A percentile compares a stretch with the other conserved stretches of the same genome.
These are phyloP conservation scores for Bolinopsis microptera DNA, from an alignment of 37 sponge, comb jelly and placozoan species.

Conservation along the genomic window DNA sequence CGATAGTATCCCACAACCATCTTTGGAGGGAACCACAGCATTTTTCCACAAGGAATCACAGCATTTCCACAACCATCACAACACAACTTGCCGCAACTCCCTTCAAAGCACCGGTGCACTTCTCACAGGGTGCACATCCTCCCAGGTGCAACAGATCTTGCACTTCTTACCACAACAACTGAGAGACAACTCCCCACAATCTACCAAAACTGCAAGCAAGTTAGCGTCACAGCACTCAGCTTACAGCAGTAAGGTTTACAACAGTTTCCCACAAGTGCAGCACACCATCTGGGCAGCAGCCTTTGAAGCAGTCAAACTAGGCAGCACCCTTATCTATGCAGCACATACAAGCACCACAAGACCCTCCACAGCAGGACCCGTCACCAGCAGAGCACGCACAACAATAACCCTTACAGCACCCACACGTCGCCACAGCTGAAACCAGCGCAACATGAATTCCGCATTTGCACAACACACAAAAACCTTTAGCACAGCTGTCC, in stretches of 20 bases:
- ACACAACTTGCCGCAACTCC: not conserved
- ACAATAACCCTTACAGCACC: constrained; percentile 26
- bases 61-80: no score
- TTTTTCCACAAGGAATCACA: not conserved
- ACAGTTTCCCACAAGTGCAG: constrained; percentile 21
- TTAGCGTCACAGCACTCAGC: constrained; percentile 1
- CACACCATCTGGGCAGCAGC: constrained; percentile 29
- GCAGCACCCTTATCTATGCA: not conserved
- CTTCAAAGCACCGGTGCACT: not conserved
- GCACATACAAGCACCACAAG: constrained; percentile 41
- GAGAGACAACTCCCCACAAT: not conserved
- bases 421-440: constrained; percentile 6
- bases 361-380: constrained; percentile 4
- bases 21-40: not conserved
- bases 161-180: not conserved
- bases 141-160: not conserved
- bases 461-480: not conserved
- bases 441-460: not conserved
- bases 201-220: no score
- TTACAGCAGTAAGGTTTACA: not conserved
- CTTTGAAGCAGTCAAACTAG: not conserved
- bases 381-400: not conserved
- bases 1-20: not conserved
- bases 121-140: not conserved
- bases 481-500: not conserved